Conservation (phyloP, 2,113 vertebrate species). For the Nycticryphes semicollaris region DNA sequence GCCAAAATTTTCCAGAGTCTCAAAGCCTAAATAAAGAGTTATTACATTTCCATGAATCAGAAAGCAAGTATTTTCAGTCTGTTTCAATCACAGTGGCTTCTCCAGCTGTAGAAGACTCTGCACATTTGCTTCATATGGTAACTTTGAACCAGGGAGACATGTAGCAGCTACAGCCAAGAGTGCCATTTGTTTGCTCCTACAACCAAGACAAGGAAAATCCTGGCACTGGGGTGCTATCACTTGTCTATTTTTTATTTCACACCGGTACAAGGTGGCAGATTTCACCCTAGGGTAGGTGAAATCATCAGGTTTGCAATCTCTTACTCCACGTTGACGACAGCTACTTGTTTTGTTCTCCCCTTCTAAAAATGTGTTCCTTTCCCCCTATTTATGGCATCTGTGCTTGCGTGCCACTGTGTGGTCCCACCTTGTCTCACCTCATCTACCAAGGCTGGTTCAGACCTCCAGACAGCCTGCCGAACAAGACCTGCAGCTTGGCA, state of each 20-base stretch:
- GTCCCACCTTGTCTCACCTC: not conserved
- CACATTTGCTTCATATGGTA: not conserved
- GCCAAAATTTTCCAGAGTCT: conserved; percentile 3
- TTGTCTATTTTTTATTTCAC: not conserved
- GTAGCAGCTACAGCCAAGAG: not conserved
- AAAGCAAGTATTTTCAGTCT: not conserved
- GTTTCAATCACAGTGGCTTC: not conserved
- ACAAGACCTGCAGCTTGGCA: accelerated
- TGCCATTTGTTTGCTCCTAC: not conserved
- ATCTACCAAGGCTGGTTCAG: not conserved
- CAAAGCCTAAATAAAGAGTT: not conserved
- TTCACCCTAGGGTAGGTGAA: accelerated
- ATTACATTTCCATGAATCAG: conserved; percentile 27
- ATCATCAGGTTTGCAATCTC: not conserved
- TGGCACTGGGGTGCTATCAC: accelerated
- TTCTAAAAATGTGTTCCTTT: not conserved
- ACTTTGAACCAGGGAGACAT: not conserved
- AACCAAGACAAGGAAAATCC: not conserved
- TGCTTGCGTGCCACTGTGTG: accelerated
- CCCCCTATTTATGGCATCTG: not conserved
- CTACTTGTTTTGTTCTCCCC: accelerated
- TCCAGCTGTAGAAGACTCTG: not conserved
- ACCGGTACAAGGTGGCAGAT: accelerated
- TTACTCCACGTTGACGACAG: accelerated
- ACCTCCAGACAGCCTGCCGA: accelerated